Base-by-base conservation (phyloP, 2,113 vertebrate genomes). In the Anarrhichthys ocellatus region DNA sequence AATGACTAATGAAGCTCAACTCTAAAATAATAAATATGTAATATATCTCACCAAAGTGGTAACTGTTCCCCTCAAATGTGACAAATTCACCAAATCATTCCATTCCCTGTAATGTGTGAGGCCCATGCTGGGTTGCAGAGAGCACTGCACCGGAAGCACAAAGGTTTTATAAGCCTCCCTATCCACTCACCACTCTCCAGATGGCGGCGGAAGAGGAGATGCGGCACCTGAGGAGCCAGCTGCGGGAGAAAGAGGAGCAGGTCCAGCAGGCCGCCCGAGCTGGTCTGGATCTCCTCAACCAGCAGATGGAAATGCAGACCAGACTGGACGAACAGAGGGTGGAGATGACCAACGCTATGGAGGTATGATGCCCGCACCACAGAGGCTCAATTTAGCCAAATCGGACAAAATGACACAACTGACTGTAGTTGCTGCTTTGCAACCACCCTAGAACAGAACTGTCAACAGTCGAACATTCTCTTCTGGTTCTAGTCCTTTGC, bases 201-300 rank as follows among this genome's bases (percentile, higher is more conserved):
- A 95, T 94, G 94, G 81, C 79, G 73, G 78, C 71, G 90, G 95
- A 96, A 17, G 11, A 90, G 20, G 95, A 97, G 67, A 62, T 96
- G 9, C 79, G 94, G 76, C 87, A 64, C 48, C 96, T 99, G 68
- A 95, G 82, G 48, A 77, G 89, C 11, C 96, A 95, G 72, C 94
- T 99, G 40, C 96, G 90, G 88, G 96, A 97, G 85, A 92, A 87
- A 1, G 96, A 99, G 78, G 94, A 96, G 0, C 96, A 97, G 75
- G 83, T 96, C 44, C 95, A 95, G 2, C 96, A 96, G 88, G 97
- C 98, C 22, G 98, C 97, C 1, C 96, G 97, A 1, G 97, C 97
- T 86, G 98, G 98, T 5, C 88, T 99, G 82, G 93, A 96, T 54
- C 94, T 99, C 0, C 63, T 99, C 85, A 95, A 97, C 87, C 97